Conservation (phyloP, 2,888 invertebrate species). For the Microctonus brassicae region DNA sequence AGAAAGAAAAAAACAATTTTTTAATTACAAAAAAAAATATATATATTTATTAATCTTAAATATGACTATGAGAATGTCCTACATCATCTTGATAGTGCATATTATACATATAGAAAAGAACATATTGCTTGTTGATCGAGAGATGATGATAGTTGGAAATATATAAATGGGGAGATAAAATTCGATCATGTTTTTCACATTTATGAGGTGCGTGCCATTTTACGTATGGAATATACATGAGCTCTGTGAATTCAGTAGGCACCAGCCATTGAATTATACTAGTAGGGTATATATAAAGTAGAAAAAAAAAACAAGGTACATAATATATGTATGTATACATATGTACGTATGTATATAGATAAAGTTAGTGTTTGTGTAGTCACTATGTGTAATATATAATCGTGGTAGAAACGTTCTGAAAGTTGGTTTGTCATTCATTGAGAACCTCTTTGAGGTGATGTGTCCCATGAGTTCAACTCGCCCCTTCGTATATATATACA, state of each 20-base stretch:
- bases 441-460: constrained; percentile 8
- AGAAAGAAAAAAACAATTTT: too few species aligned
- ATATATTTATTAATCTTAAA: too few species aligned
- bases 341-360: neutral
- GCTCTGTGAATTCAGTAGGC: constrained; percentile 38
- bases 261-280: too few species aligned
- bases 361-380: neutral
- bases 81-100: constrained; percentile 23
- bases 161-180: constrained; percentile 28
- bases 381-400: neutral
- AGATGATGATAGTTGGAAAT: constrained; percentile 19
- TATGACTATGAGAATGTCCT: constrained; percentile 29
- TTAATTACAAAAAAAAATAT: too few species aligned
- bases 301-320: neutral
- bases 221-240: constrained; percentile 64
- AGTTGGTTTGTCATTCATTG: constrained; percentile 10
- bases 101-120: too few species aligned
- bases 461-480: constrained; percentile 9
- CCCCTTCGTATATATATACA: neutral
- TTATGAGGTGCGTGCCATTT: constrained; percentile 56
- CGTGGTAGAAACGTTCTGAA: neutral
- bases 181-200: constrained; percentile 53
- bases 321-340: neutral
- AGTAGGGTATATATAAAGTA: neutral
- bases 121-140: too few species aligned